phyloP scores from a whole-genome alignment of 2,797 vertebrate genomes.

The Hipposideros larvatus region DNA sequence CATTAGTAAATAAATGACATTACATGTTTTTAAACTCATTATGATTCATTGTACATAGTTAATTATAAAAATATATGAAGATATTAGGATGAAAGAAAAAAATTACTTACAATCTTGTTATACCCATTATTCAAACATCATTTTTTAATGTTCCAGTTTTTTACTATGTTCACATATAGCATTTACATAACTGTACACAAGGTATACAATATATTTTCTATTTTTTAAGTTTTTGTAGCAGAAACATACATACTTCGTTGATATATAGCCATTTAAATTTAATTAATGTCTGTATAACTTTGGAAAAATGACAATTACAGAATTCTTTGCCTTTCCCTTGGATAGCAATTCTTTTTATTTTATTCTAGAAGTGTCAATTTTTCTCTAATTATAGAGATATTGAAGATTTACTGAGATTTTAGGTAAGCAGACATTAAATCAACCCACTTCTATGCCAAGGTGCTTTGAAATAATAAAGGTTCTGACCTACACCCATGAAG shows the following conservation, averaged over 20 bases:
- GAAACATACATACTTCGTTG: background rate
- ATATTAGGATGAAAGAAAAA: background rate
- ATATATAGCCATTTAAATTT: background rate
- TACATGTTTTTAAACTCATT: background rate
- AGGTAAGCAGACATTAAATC: background rate
- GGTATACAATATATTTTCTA: background rate
- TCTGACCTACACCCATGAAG: background rate
- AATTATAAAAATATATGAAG: background rate
- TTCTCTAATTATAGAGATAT: background rate
- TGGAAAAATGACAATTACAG: background rate
- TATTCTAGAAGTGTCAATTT: background rate
- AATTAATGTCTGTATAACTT: background rate
- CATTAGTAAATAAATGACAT: background rate
- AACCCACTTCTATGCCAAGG: background rate
- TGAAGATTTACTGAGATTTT: background rate
- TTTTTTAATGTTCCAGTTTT: background rate
- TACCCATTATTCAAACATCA: background rate
- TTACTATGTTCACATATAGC: background rate
- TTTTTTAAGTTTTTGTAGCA: background rate
- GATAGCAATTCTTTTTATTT: background rate
- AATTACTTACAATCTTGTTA: background rate
- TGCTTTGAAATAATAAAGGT: background rate
- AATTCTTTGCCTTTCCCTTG: background rate
- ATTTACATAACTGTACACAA: background rate
- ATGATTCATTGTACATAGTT: background rate